Conservation (phyloP, 2,797 vertebrate genomes). For the Chrysolophus pictus region DNA sequence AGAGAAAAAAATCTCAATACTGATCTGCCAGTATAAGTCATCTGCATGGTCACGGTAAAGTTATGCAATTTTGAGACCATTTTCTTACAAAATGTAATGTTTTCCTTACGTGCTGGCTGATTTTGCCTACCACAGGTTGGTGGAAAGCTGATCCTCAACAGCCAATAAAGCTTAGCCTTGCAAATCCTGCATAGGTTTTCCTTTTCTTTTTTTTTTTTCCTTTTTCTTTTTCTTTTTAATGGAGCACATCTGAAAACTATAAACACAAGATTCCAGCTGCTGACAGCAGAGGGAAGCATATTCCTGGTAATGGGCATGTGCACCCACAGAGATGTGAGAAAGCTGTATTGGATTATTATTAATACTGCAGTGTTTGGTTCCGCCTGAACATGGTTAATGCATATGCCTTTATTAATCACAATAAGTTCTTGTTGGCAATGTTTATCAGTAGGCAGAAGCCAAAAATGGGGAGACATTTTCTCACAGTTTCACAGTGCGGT, state of each 20-base stretch:
- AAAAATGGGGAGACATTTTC: constrained; percentile 44
- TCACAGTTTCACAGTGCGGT: constrained; percentile 27
- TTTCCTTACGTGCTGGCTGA: background rate
- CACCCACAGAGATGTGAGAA: constrained; percentile 18
- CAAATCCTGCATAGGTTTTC: background rate
- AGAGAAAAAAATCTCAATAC: background rate
- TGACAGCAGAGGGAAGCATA: constrained; percentile 84
- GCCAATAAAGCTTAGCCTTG: background rate
- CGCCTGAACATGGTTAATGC: constrained; percentile 73
- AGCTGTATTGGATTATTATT: constrained; percentile 59
- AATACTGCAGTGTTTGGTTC: constrained; percentile 59
- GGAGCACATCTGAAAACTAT: constrained; percentile 44
- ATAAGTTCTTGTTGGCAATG: constrained; percentile 87
- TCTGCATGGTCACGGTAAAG: background rate
- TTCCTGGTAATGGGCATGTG: constrained; percentile 16
- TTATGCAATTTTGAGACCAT: background rate
- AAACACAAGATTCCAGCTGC: constrained; percentile 43
- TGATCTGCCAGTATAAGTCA: background rate
- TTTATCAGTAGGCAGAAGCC: constrained; percentile 62
- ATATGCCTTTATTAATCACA: constrained; percentile 83
- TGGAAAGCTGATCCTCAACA: background rate
- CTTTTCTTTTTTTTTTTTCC: background rate
- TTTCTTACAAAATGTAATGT: background rate
- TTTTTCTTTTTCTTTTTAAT: background rate
- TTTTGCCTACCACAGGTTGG: background rate